These are phyloP conservation scores for Smutsia temminckii DNA, from an alignment of 2,797 vertebrate species.

Conservation along the genomic window DNA sequence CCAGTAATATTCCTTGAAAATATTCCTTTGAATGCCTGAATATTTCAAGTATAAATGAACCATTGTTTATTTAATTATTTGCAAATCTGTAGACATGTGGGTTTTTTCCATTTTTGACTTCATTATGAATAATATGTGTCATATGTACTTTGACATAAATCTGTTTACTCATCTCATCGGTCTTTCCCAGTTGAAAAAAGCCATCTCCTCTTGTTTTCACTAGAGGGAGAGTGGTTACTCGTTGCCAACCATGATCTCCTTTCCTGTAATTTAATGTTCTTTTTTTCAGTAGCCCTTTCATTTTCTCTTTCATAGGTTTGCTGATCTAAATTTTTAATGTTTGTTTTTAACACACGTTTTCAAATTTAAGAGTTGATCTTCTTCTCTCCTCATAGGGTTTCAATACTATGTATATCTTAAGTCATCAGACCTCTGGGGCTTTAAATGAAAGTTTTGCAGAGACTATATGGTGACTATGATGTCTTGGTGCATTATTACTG, in stretches of 20 bases:
- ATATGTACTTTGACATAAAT: not conserved
- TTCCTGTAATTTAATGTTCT: not conserved
- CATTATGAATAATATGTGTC: not conserved
- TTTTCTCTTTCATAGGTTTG: not conserved
- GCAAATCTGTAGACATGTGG: not conserved
- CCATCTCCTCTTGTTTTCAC: not conserved
- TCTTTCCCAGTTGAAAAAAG: not conserved
- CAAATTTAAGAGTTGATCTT: not conserved
- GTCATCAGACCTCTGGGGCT: not conserved
- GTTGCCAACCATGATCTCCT: not conserved
- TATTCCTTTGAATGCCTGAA: not conserved
- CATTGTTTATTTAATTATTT: slow-evolving; percentile 15
- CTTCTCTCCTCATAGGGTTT: not conserved
- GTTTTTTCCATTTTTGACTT: not conserved
- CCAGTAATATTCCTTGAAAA: not conserved
- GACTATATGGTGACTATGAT: not conserved
- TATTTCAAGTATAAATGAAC: not conserved
- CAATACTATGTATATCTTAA: not conserved
- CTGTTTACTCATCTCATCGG: not conserved
- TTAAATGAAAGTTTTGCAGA: slow-evolving; percentile 11
- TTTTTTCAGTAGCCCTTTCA: not conserved
- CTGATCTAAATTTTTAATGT: not conserved
- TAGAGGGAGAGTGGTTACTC: not conserved
- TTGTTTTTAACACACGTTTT: not conserved
- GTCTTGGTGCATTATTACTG: not conserved